These are phyloP conservation scores for Echiichthys vipera DNA, from an alignment of 2,797 vertebrate genomes.

Conservation along the genomic window DNA sequence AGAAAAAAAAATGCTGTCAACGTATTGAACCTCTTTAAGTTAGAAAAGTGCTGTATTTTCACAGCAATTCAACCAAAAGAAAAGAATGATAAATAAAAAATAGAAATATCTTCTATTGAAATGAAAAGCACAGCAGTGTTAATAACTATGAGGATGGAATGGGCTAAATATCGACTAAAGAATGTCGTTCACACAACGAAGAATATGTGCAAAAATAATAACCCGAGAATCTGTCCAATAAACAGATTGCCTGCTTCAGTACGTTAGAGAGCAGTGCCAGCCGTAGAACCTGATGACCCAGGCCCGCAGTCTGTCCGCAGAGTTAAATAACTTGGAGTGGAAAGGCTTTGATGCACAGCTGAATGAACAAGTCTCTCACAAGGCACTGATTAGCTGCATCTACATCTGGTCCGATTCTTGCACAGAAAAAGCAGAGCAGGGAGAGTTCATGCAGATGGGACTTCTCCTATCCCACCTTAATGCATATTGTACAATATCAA, in stretches of 20 bases:
- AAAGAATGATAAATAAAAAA: background rate
- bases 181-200: background rate
- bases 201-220: background rate
- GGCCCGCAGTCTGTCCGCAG: background rate
- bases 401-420: slow-evolving; percentile 6
- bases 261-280: slow-evolving; percentile 17
- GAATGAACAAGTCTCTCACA: slow-evolving; percentile 21
- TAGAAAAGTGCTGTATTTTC: background rate
- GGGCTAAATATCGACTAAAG: background rate
- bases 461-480: background rate
- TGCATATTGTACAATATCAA: background rate
- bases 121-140: background rate
- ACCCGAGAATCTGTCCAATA: background rate
- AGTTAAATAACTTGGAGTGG: slow-evolving; percentile 41
- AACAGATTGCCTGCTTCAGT: slow-evolving; percentile 14
- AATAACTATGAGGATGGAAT: background rate
- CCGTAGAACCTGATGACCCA: slow-evolving; percentile 16
- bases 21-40: background rate
- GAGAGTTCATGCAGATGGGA: background rate
- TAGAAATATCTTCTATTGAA: no score
- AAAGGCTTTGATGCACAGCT: slow-evolving; percentile 24
- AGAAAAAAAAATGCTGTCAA: background rate
- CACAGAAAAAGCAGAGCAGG: background rate
- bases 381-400: slow-evolving; percentile 23
- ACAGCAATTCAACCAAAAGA: slow-evolving; percentile 15